Percentiles rank a stretch among this genome's conserved stretches.
Evolutionary conservation across 2,888 invertebrate species (phyloP).

Genomic region (Nasonia oneida): DNA sequence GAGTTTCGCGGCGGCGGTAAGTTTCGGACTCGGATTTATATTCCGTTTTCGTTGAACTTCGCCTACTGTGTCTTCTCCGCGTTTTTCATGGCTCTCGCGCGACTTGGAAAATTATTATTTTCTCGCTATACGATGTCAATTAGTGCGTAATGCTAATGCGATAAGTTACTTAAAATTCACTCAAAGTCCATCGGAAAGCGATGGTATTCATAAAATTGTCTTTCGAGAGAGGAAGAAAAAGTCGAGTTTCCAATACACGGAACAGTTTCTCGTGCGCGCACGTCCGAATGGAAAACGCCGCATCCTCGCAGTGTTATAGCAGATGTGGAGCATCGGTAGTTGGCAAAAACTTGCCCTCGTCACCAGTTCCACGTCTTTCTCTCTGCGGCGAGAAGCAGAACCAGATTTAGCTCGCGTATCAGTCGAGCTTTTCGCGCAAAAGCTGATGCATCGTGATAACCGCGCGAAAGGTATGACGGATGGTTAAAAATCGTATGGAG

Average conservation of each 20-base stretch:
- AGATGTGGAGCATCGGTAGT: constrained; percentile 63
- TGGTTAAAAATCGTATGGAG: background rate
- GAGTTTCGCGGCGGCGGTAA: background rate
- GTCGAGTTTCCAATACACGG: too few species aligned
- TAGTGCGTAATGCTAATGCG: too few species aligned
- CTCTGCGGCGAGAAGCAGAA: background rate
- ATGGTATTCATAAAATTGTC: too few species aligned
- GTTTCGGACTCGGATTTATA: constrained; percentile 37
- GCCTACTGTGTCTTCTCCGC: constrained; percentile 18
- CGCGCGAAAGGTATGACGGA: constrained; percentile 50
- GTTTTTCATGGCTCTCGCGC: constrained; percentile 2
- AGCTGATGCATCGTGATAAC: background rate
- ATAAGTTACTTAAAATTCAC: too few species aligned
- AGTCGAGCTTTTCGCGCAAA: background rate
- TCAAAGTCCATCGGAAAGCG: too few species aligned
- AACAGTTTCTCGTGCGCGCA: background rate
- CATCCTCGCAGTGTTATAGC: constrained; percentile 52
- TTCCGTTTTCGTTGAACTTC: constrained; percentile 51
- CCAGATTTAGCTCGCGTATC: constrained; percentile 15
- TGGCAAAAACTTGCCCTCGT: constrained; percentile 65
- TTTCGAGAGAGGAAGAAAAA: too few species aligned
- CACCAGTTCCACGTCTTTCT: constrained; percentile 41
- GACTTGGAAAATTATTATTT: background rate
- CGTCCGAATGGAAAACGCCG: constrained; percentile 37
- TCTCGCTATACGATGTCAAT: too few species aligned